Percentiles rank a stretch among this genome's conserved stretches.
phyloP scores from a whole-genome alignment of 2,797 vertebrate genomes.

The Macropodus opercularis region DNA sequence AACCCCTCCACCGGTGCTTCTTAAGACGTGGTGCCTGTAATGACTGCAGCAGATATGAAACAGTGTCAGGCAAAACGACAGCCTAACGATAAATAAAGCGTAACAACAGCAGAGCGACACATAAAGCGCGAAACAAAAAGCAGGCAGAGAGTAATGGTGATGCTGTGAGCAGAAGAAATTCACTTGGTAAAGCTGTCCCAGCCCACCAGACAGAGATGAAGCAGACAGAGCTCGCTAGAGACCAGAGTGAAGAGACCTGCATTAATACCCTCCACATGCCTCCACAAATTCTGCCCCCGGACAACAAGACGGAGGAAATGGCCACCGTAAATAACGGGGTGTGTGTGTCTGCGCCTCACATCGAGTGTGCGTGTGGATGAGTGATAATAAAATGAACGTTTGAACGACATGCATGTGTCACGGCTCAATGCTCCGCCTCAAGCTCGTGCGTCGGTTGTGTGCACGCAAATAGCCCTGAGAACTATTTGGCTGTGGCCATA shows the following conservation, averaged over 20 bases:
- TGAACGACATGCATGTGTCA: constrained; percentile 11
- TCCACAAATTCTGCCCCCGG: constrained; percentile 63
- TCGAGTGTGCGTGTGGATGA: background rate
- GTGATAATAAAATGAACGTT: constrained; percentile 19
- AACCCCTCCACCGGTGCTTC: constrained; percentile 1
- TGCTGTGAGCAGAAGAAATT: constrained; percentile 30
- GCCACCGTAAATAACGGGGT: constrained; percentile 49
- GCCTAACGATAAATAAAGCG: background rate
- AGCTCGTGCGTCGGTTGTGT: background rate
- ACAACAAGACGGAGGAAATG: constrained; percentile 55
- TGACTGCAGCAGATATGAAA: constrained; percentile 28
- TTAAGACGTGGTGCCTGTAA: constrained; percentile 7
- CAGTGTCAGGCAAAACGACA: constrained; percentile 34
- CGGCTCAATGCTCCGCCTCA: constrained; percentile 1
- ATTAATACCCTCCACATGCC: constrained; percentile 56
- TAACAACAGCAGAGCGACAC: constrained; percentile 15
- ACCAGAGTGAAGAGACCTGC: constrained; percentile 49
- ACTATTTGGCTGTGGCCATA: constrained; percentile 29
- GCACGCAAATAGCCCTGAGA: constrained; percentile 11
- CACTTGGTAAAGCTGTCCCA: constrained; percentile 36
- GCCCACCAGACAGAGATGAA: constrained; percentile 45
- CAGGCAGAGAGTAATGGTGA: constrained; percentile 32
- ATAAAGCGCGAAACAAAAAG: constrained; percentile 17
- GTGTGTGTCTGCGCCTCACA: constrained; percentile 3
- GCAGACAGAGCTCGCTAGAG: constrained; percentile 41